A percentile compares a stretch with the other conserved stretches of the same genome.
phyloP scores from a whole-genome alignment of 2,113 vertebrate genomes.

The Grammomys dolichurus region DNA sequence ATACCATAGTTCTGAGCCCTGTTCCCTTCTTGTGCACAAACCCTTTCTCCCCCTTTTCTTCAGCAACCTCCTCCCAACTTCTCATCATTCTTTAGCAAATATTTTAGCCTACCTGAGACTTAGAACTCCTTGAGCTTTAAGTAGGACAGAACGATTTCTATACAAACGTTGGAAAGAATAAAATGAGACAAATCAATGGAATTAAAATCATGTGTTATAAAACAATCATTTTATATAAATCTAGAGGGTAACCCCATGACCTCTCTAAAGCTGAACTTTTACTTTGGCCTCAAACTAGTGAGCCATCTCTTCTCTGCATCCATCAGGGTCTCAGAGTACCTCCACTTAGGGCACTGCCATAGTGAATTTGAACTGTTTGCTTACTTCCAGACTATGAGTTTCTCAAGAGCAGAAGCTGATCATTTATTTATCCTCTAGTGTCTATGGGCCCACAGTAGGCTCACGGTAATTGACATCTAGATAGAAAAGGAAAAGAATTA shows the following conservation, averaged over 20 bases:
- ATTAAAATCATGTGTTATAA: not conserved
- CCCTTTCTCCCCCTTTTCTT: not conserved
- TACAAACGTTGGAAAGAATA: not conserved
- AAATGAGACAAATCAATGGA: not conserved
- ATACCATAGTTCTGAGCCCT: not conserved
- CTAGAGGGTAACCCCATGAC: not conserved
- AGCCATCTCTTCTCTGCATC: constrained; percentile 2
- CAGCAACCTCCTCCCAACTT: not conserved
- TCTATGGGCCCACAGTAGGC: not conserved
- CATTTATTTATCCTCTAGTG: not conserved
- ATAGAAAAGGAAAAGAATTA: not conserved
- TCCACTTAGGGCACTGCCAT: constrained; percentile 2
- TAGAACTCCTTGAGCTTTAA: constrained; percentile 21
- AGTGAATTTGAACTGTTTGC: not conserved
- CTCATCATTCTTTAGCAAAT: not conserved
- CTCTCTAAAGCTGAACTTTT: not conserved
- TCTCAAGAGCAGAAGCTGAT: not conserved
- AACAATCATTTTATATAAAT: not conserved
- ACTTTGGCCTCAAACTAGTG: not conserved
- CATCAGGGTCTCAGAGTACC: not conserved
- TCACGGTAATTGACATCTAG: not conserved
- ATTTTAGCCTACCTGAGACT: not conserved
- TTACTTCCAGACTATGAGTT: not conserved
- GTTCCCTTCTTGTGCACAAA: not conserved
- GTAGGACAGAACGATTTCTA: constrained; percentile 7